Evolutionary conservation across 2,888 invertebrate genomes (phyloP), one percentile per base, ranked within the genome.

Genomic region (Eristalis pertinax): DNA sequence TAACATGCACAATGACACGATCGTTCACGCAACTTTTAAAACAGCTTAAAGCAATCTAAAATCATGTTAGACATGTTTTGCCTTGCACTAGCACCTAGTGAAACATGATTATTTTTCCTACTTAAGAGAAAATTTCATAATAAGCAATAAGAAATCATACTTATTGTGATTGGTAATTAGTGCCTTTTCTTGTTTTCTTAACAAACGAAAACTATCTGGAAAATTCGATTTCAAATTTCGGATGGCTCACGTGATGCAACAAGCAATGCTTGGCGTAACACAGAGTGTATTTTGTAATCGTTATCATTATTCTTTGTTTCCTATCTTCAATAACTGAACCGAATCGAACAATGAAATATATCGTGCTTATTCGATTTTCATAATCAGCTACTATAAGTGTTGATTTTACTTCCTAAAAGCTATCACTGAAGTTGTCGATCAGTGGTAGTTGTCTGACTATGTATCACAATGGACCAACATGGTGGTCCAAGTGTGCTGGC

Each of bases 1-100:
- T 64, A 74, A 63, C 63, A 83, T 70, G 62, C 62, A 58, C 29
- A 67, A 63, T 76, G 32, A 56, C 50, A 68, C 10, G 69, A 15
- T 56, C 15, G 22, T 43, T 68, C 73, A 78, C 50, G 58, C 64
- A 78, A 74, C 26, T 41, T 58, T n/a, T 56, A 65, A 43, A 19
- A 68, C 26, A 19, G 75, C 58, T 58, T 29, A 26, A 22, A 24
- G 38, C 13, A 38, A 38, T 38, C 38, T 2, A 13, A 38, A 38
- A 38, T 38, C 13, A 38, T 38, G 38, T 38, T 38, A 38, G 32
- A 38, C 38, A 38, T 3, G 13, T 38, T 8, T 38, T 38, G 32
- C 13, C 38, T 38, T 38, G 38, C 35, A 35, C 10, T 13, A 38
- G 38, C 38, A 38, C 13, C 13, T 3, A 38, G 2, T 38, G 2